Evolutionary conservation across 2,888 invertebrate genomes (phyloP), one percentile per base, ranked within the genome.

Genomic region (Punctoribates punctum): DNA sequence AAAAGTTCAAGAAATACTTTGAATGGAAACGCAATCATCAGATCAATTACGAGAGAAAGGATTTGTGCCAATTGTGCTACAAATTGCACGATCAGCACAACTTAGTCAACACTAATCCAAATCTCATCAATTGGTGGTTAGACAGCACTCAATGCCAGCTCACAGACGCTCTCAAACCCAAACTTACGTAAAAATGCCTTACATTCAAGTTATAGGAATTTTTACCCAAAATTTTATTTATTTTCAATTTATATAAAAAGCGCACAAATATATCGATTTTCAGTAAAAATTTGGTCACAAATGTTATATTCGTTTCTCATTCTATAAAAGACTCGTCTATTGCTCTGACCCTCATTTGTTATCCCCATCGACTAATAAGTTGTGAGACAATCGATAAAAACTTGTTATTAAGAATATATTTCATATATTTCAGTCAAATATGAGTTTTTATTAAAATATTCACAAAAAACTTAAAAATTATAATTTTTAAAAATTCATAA

Each of bases 11-110:
- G n/a, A 46, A 38, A 25, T 46, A 25, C 46, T 51, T 73, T 48
- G 54, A 73, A 23, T 73, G 73, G 73, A 73, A 73, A 25, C 72
- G 72, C 1, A 27, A 70, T 29, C 6, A 46, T 34, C 4, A 20
- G 15, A 23, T 70, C 4, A 34, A 5, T 46, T 46, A 70, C 15
- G 72, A 70, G 4, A 70, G 46, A 46, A 20, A 46, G 13, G 72
- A 70, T 38, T 38, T 38, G 13, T 70, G 72, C 46, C 72, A 70
- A 70, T 23, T 70, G 34, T 70, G 72, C 72, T 23, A 70, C 27
- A 60, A 60, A 60, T 60, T 60, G 29, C 60, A 60, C 17, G 60
- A 60, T 1, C 20, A 60, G 4, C n/a, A 25, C 23, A 23, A 20
- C 25, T 2, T 2, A 60, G 5, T 27, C 11, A 60, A 60, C 1